Percentiles rank a stretch among this genome's conserved stretches.
Conservation (phyloP, 1,140 invertebrate species). For the Drosophila nasuta region DNA sequence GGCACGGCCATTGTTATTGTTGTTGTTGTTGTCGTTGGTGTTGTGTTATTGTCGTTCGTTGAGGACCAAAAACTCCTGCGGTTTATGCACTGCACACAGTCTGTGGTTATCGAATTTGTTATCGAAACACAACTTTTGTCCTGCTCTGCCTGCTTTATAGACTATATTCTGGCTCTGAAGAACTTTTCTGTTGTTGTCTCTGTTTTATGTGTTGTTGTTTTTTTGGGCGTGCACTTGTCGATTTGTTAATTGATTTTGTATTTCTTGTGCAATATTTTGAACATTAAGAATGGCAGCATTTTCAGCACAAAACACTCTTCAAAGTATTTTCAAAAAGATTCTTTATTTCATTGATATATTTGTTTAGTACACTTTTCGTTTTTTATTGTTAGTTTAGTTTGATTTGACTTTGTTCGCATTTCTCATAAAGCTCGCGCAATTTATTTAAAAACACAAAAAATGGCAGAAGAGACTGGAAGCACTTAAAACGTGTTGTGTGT, state of each 20-base stretch:
- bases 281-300: constrained; percentile 73
- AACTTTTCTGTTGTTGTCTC: constrained; percentile 29
- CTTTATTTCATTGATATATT: constrained; percentile 7
- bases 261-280: constrained; percentile 80
- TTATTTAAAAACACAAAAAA: constrained; percentile 80
- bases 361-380: constrained; percentile 42
- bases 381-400: constrained; percentile 21
- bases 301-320: constrained; percentile 44
- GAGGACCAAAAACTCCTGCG: constrained; percentile 26
- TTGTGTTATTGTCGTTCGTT: constrained; percentile 4
- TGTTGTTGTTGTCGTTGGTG: neutral
- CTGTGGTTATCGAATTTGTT: constrained; percentile 27
- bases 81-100: constrained; percentile 31
- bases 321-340: constrained; percentile 41
- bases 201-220: neutral
- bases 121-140: constrained; percentile 27
- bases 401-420: constrained; percentile 67
- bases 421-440: constrained; percentile 66
- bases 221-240: constrained; percentile 60
- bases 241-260: constrained; percentile 71
- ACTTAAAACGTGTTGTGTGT: constrained; percentile 68
- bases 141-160: constrained; percentile 33
- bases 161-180: constrained; percentile 19
- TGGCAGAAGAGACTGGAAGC: constrained; percentile 59
- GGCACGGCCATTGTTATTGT: constrained; percentile 77